phyloP scores from a whole-genome alignment of 1,140 invertebrate genomes.

The Bombus difficillimus region DNA sequence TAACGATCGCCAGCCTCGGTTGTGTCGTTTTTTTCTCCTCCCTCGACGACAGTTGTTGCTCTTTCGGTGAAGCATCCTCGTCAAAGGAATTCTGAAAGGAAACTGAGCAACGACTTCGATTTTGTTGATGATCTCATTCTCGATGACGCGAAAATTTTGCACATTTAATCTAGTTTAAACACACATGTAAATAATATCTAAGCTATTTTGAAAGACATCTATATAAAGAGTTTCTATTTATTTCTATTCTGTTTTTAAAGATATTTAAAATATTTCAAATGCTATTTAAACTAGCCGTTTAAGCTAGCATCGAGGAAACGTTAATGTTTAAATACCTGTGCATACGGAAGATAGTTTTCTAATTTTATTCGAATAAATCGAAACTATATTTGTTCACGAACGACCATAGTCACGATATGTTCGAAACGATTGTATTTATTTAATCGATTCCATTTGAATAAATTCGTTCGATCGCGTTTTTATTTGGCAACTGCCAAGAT shows the following conservation, averaged over 20 bases:
- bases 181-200: neutral
- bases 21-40: conserved; percentile 58
- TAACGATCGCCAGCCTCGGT: conserved; percentile 40
- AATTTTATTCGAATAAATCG: neutral
- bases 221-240: neutral
- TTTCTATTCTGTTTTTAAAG: neutral
- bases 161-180: neutral
- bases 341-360: neutral
- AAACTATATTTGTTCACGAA: neutral
- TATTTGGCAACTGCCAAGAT: neutral
- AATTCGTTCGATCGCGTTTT: conserved; percentile 31
- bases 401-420: conserved; percentile 3
- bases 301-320: neutral
- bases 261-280: neutral
- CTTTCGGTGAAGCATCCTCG: conserved; percentile 55
- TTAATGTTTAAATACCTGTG: neutral
- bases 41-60: conserved; percentile 49
- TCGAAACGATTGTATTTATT: neutral
- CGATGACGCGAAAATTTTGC: neutral
- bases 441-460: conserved; percentile 10
- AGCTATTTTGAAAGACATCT: neutral
- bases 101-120: conserved; percentile 66
- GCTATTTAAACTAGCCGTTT: neutral
- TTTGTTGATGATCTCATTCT: neutral
- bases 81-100: conserved; percentile 80